Percentiles rank a stretch among this genome's conserved stretches.
Evolutionary conservation across 64 coral and sea anemone genomes (phyloP).

Genomic region (Porites australiensis): DNA sequence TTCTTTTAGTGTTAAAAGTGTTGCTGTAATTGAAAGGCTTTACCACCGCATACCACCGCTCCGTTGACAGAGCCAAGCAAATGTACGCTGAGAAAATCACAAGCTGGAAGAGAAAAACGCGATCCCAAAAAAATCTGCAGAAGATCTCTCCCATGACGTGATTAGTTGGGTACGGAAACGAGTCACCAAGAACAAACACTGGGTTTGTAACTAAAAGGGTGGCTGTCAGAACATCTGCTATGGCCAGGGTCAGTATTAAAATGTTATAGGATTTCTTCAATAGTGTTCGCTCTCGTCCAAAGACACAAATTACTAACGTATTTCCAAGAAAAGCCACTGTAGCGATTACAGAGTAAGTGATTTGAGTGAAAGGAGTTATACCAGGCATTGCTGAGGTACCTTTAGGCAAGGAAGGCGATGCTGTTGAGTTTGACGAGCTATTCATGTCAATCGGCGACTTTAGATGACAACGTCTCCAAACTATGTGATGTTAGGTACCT

Average conservation of each 20-base stretch:
- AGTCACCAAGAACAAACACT: slow-evolving; percentile 20
- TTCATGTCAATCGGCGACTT: not conserved
- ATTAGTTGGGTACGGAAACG: slow-evolving; percentile 20
- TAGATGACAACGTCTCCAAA: not conserved
- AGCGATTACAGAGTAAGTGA: slow-evolving; percentile 4
- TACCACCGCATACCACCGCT: slow-evolving; percentile 33
- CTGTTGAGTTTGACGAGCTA: not conserved
- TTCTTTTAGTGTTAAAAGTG: not conserved
- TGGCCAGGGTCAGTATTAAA: slow-evolving; percentile 20
- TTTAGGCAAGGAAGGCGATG: no score
- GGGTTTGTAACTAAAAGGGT: not conserved
- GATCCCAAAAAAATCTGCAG: not conserved
- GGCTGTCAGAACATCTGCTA: slow-evolving; percentile 21
- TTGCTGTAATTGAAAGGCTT: not conserved
- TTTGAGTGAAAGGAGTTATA: not conserved
- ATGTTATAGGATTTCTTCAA: slow-evolving; percentile 48
- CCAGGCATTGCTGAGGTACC: not conserved
- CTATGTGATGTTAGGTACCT: no score
- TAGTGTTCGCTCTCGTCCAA: not conserved
- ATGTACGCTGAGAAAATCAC: slow-evolving; percentile 40
- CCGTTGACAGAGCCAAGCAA: not conserved
- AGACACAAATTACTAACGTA: slow-evolving; percentile 9
- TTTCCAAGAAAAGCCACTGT: slow-evolving; percentile 12
- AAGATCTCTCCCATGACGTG: not conserved
- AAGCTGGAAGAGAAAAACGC: slow-evolving; percentile 20